Evolutionary conservation across 2,888 invertebrate genomes (phyloP), one percentile per base, ranked within the genome.

Genomic region (Actias luna): DNA sequence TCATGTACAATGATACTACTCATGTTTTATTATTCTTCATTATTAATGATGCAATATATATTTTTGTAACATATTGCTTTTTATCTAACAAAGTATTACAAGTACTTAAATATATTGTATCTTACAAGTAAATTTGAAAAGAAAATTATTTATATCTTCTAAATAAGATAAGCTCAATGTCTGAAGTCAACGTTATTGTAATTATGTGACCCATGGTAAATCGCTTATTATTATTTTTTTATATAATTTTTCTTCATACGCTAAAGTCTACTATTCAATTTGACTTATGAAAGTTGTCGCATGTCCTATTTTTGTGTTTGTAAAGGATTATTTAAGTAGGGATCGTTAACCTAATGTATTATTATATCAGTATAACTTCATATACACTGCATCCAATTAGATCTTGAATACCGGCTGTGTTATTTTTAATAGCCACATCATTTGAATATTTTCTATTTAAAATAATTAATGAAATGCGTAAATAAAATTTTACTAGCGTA

Each of bases 401-500:
- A 42, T 22, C 16, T 57, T 58, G 5, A 46, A 33, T 31, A 22
- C 57, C n/a, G 58, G 61, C 61, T 62, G 61, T 62, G 61, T 57
- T 42, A 31, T 46, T 31, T 25, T 22, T 33, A 58, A 25, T 58
- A 55, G 29, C 29, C 36, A 55, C 36, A 16, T 42, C 42, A 14
- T 8, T 31, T 31, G 29, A 42, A 16, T 61, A 31, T 31, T n/a
- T 29, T 46, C n/a, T 42, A 55, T 18, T 27, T 33, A 39, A 33
- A 29, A 62, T 55, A 14, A 27, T 61, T 31, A 42, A 42, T 31
- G 22, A 31, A 58, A 55, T 50, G 22, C 33, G 18, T 60, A 60
- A 35, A 33, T 33, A 29, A 61, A 36, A 14, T 52, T 52, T 52
- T 27, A 27, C 39, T 57, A 29, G 29, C 22, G 55, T 61, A 57